Evolutionary conservation across 2,113 vertebrate species (phyloP), one percentile per base, ranked within the genome.

Genomic region (Oxygymnocypris stewartii): DNA sequence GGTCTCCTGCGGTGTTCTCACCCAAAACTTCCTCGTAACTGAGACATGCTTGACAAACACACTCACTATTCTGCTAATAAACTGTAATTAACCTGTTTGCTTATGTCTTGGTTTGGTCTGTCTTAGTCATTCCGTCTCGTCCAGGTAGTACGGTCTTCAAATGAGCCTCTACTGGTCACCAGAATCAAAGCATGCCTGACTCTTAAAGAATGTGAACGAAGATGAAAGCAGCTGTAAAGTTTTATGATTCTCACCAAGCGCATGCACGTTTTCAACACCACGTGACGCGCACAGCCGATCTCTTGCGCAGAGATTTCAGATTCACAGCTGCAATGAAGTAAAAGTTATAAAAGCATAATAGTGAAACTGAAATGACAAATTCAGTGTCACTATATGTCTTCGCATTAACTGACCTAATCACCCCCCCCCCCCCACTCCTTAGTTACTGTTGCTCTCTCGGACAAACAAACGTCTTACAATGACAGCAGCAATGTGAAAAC

Each of bases 1-100:
- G 63, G 10, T 35, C 49, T 23, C 76, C 76, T 10, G 25, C 7
- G 5, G 76, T 12, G 25, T 51, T 82, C 4, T 82, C 61, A 35
- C 40, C 9, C 44, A 47, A 82, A 82, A 49, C 4, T 2, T 20
- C 49, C 44, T 79, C 7, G 13, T 11, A 35, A 49, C 40, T 9
- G 63, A 85, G 76, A 86, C 85, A 73, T 40, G 35, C 85, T 25
- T 90, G 80, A 92, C 67, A 91, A 35, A 78, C 16, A 85, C 7
- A 51, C 59, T 67, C 92, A 37, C 92, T 85, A 2, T 10, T 69
- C 61, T 28, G 14, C 37, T 67, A 82, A 47, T 67, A 31, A 71
- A 28, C 79, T 67, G 59, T 44, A 82, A 65, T 67, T 11, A 67
- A 82, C 23, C 61, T 49, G 61, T 49, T 49, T 57, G 28, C 47